Base-by-base conservation (phyloP, 2,797 vertebrate genomes). In the Galagoides demidoff region DNA sequence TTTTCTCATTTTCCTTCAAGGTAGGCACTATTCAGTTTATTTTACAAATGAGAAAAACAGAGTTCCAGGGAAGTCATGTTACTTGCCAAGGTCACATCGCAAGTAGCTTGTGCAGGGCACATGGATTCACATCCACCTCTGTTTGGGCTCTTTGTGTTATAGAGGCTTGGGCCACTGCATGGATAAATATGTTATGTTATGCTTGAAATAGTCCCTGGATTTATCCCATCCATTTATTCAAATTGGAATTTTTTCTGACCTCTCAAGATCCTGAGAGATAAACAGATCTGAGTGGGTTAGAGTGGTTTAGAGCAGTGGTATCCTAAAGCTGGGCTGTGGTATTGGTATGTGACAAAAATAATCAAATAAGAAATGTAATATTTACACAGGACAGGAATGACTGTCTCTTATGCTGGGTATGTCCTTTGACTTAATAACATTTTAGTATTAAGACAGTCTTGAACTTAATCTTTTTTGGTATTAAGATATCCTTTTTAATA, bases 401-500 rank as follows among this genome's bases (percentile, higher is more conserved):
- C n/a, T 43, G 2, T 39, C 20, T 57, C 59, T 92, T 63, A 23
- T 2, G 4, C 2, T 52, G 4, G 64, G 43, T 49, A 22, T 77
- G 4, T 88, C 45, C 37, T 73, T 73, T 90, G 49, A 66, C 31
- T 81, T 39, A 73, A 52, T 73, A 79, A 49, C 31, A 73, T 19
- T 90, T 94, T 85, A 7, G 25, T 49, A 57, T 76, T 70, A 45
- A 61, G 29, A 68, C 39, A 55, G 23, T 8, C 52, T 83, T 83
- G 37, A 85, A 71, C 34, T 52, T 61, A 83, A 59, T 90, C 86
- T 12, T 90, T 90, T 68, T 71, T 82, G 17, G 5, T 70, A 63
- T 92, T 45, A 95, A 94, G 83, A 73, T 22, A 74, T 85, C 3
- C 2, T 57, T 91, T 63, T 89, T 73, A 31, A 77, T 78, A 43